phyloP scores from a whole-genome alignment of 35 echinoderm and acorn worm genomes.

The Apostichopus californicus region DNA sequence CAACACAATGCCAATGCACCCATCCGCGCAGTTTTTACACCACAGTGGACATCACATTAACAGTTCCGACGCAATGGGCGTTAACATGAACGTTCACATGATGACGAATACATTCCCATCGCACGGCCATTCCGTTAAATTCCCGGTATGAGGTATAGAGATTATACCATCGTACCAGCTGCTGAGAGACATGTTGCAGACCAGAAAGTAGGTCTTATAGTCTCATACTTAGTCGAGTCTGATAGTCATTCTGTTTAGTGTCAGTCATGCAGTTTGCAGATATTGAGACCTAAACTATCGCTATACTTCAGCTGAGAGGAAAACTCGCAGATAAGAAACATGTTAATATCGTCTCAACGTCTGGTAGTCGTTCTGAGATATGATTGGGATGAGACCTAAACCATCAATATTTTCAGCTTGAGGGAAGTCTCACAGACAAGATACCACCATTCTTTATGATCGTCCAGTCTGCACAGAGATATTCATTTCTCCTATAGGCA shows the following conservation, averaged over 20 bases:
- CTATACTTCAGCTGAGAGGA: too few relatives aligned
- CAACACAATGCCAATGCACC: constrained; percentile 83
- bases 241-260: background rate
- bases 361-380: background rate
- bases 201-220: too few relatives aligned
- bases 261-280: too few relatives aligned
- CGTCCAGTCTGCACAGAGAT: too few relatives aligned
- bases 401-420: too few relatives aligned
- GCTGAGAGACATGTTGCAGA: background rate
- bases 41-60: constrained; percentile 79
- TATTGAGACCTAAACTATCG: too few relatives aligned
- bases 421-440: too few relatives aligned
- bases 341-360: background rate
- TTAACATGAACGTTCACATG: constrained; percentile 93
- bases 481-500: too few relatives aligned
- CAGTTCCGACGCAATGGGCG: constrained; percentile 79
- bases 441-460: too few relatives aligned
- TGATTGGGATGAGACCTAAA: too few relatives aligned
- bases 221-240: too few relatives aligned
- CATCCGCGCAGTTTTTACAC: constrained; percentile 85
- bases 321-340: background rate
- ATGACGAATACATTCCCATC: constrained; percentile 77
- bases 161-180: background rate
- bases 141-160: constrained; percentile 60
- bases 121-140: constrained; percentile 84